Evolutionary conservation across 2,113 vertebrate genomes (phyloP).

Genomic region (Hystrix cristata): DNA sequence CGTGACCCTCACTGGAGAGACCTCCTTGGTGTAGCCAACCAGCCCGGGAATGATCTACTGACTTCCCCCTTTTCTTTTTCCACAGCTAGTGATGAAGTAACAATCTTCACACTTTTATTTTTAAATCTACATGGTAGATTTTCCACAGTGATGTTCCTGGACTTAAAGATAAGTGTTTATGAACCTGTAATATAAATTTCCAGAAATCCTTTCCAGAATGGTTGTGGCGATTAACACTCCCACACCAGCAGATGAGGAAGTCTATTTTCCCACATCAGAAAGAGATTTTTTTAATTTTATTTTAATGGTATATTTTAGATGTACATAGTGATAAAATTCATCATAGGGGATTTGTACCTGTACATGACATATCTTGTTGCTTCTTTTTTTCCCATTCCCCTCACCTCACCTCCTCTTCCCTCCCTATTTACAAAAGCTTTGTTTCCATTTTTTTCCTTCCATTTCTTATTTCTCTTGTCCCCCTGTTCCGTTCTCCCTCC

Average conservation of each 20-base stretch:
- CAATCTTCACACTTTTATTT: background rate
- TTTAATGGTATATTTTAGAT: no score
- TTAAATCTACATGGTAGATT: background rate
- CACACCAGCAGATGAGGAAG: background rate
- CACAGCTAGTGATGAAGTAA: background rate
- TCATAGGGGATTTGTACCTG: no score
- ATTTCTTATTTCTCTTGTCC: no score
- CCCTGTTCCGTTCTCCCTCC: no score
- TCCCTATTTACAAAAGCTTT: no score
- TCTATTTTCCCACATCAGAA: background rate
- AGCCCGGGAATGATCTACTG: accelerated
- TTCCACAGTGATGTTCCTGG: background rate
- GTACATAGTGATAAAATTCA: no score
- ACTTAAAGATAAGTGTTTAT: background rate
- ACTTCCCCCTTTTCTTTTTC: background rate
- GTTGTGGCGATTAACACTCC: background rate
- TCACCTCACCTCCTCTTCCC: no score
- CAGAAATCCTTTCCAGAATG: background rate
- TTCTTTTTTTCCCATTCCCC: no score
- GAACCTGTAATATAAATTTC: background rate
- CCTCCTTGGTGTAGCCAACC: accelerated
- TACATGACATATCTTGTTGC: no score
- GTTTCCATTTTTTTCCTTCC: no score
- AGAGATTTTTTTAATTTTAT: background rate
- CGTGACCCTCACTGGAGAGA: accelerated